These are phyloP conservation scores for Mionectes macconnelli DNA, from an alignment of 2,113 vertebrate genomes.

Conservation along the genomic window DNA sequence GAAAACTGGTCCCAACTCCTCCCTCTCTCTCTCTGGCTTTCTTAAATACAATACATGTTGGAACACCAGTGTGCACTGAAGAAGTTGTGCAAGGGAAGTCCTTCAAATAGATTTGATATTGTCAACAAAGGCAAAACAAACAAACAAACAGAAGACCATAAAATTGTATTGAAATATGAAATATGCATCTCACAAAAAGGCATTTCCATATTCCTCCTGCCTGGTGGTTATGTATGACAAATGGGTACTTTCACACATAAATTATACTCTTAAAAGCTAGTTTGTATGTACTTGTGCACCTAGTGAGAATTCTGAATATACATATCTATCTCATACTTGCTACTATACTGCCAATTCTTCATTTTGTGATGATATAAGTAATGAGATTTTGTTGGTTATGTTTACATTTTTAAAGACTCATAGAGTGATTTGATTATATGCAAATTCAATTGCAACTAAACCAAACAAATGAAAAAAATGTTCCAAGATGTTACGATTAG, in stretches of 20 bases:
- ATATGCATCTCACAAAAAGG: background rate
- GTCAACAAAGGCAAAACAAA: background rate
- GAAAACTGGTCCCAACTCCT: background rate
- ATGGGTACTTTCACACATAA: background rate
- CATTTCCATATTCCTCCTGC: background rate
- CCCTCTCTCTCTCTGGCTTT: background rate
- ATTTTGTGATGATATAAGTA: background rate
- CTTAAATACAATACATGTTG: background rate
- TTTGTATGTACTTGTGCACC: background rate
- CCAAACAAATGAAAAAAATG: background rate
- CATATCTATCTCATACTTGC: background rate
- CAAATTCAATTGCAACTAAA: background rate
- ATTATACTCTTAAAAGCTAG: background rate
- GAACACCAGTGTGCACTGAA: background rate
- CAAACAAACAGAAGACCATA: background rate
- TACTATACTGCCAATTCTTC: background rate
- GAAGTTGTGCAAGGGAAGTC: background rate
- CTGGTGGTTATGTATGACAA: background rate
- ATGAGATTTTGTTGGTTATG: background rate
- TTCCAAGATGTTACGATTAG: background rate
- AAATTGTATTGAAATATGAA: background rate
- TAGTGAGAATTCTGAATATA: background rate
- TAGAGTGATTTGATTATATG: background rate
- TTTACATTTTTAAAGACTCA: constrained; percentile 20
- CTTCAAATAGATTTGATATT: background rate